These are phyloP conservation scores for Eristalis tenax DNA, from an alignment of 2,888 invertebrate species.

Conservation along the genomic window DNA sequence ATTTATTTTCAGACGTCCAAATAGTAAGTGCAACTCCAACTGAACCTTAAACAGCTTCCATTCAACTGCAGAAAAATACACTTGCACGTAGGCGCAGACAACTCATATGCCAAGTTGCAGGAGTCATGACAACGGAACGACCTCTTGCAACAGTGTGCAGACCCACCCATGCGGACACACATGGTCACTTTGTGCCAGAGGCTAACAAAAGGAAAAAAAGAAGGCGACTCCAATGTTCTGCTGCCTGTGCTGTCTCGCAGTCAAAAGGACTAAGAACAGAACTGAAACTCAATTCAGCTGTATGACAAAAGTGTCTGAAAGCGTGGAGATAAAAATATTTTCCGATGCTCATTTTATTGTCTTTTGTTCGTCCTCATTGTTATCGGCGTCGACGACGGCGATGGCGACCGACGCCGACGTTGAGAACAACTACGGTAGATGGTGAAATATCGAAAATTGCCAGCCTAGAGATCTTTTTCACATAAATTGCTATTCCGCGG, in stretches of 20 bases:
- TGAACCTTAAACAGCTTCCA: no score
- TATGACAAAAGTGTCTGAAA: constrained; percentile 69
- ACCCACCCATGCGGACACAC: constrained; percentile 36
- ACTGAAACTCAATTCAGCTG: constrained; percentile 62
- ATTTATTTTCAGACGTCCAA: no score
- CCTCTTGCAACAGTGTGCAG: constrained; percentile 32
- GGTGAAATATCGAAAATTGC: constrained; percentile 57
- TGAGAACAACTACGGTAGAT: neutral
- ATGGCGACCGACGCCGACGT: constrained; percentile 4
- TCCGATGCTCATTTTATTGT: constrained; percentile 62
- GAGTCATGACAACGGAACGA: constrained; percentile 12
- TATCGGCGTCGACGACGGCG: neutral
- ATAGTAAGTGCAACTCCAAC: no score
- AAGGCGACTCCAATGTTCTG: constrained; percentile 20
- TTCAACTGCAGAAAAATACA: neutral
- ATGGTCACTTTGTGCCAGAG: constrained; percentile 45
- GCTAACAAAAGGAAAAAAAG: constrained; percentile 29
- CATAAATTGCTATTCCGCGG: constrained; percentile 48
- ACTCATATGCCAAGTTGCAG: constrained; percentile 18
- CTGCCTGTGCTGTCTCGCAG: constrained; percentile 25
- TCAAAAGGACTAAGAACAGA: constrained; percentile 51
- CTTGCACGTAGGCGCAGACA: neutral
- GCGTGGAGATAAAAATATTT: constrained; percentile 67
- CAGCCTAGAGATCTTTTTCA: constrained; percentile 55
- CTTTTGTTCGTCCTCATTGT: constrained; percentile 52